These are phyloP conservation scores for Sarcophaga variegata DNA, from an alignment of 2,888 invertebrate genomes.

Conservation along the genomic window DNA sequence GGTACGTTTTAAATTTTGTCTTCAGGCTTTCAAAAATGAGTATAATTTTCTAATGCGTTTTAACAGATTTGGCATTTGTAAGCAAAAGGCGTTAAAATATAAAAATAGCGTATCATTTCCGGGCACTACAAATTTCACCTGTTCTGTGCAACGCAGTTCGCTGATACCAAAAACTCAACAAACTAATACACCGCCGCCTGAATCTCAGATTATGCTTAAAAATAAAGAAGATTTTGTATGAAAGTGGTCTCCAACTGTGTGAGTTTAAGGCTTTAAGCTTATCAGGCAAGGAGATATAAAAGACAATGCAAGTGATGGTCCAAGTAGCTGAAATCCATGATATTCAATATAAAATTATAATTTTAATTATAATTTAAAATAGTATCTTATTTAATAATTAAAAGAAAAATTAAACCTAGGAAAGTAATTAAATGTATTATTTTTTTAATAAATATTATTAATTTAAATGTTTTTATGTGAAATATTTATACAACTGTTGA, in stretches of 20 bases:
- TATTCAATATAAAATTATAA: background rate
- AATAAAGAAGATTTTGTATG: conserved; percentile 77
- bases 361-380: no score
- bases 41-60: conserved; percentile 64
- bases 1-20: conserved; percentile 80
- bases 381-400: background rate
- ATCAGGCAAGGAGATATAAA: background rate
- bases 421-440: no score
- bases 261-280: background rate
- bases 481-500: background rate
- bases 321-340: conserved; percentile 29
- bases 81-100: conserved; percentile 82
- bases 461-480: background rate
- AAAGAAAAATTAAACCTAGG: background rate
- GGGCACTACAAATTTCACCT: conserved; percentile 77
- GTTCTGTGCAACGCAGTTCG: conserved; percentile 74
- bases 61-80: conserved; percentile 83
- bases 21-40: no score
- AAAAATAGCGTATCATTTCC: conserved; percentile 80
- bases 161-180: conserved; percentile 63
- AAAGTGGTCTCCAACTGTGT: conserved; percentile 21
- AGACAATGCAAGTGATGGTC: conserved; percentile 31
- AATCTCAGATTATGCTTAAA: conserved; percentile 77
- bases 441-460: no score
- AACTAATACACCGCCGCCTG: conserved; percentile 70